phyloP scores from a whole-genome alignment of 2,888 invertebrate genomes.

The Dryobota labecula region DNA sequence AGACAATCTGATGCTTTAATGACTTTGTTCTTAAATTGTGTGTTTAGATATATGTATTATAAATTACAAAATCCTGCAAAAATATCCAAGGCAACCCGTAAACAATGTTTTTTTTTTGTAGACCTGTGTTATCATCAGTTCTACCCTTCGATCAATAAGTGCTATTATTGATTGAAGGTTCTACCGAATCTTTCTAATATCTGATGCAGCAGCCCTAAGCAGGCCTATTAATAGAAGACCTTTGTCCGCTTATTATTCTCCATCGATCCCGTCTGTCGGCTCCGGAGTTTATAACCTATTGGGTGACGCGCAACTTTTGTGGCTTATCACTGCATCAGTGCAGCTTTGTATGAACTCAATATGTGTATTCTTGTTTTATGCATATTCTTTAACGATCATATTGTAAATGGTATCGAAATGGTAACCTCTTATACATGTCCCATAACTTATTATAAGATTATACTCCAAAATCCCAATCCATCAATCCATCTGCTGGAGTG shows the following conservation, averaged over 20 bases:
- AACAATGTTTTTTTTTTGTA: no score
- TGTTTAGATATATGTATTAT: no score
- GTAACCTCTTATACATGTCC: not conserved
- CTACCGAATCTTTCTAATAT: not conserved
- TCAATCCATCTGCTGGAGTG: no score
- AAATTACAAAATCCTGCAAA: no score
- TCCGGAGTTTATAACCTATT: conserved; percentile 68
- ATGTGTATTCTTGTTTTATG: not conserved
- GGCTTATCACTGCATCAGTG: conserved; percentile 21
- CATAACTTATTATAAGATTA: not conserved
- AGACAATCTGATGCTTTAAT: no score
- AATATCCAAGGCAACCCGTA: no score
- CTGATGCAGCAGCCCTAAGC: conserved; percentile 41
- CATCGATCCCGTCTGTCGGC: conserved; percentile 64
- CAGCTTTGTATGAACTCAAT: not conserved
- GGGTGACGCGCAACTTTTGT: conserved; percentile 57
- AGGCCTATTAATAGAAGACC: conserved; percentile 59
- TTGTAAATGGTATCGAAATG: not conserved
- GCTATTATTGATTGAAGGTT: no score
- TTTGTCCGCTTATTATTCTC: conserved; percentile 57
- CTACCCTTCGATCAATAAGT: no score
- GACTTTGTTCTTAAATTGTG: no score
- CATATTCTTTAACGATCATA: not conserved
- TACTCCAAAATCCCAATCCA: no score
- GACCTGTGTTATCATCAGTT: no score